phyloP scores from a whole-genome alignment of 64 coral and sea anemone species.

The Pocillopora damicornis region DNA sequence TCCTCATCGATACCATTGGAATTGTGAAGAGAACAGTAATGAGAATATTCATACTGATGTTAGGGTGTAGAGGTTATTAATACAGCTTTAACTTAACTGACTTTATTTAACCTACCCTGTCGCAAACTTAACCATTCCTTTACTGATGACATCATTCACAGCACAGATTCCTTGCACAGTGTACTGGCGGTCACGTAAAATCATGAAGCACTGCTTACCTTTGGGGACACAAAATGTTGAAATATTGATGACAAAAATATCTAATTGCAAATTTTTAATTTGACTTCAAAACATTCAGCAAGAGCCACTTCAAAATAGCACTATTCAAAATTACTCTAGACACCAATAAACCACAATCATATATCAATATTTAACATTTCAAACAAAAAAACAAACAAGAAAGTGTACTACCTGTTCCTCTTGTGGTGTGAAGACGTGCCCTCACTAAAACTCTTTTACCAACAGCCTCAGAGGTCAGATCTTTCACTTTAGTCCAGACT shows the following conservation, averaged over 20 bases:
- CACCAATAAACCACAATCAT: too few relatives aligned
- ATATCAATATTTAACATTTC: too few relatives aligned
- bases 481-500: conserved; percentile 84
- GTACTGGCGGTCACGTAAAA: conserved; percentile 84
- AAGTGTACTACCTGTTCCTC: conserved; percentile 84
- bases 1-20: too few relatives aligned
- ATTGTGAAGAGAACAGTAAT: too few relatives aligned
- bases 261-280: neutral
- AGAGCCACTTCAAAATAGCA: too few relatives aligned
- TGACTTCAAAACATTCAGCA: too few relatives aligned
- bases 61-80: too few relatives aligned
- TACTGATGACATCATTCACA: conserved; percentile 87
- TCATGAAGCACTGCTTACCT: conserved; percentile 98
- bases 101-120: conserved; percentile 52
- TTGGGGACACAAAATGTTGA: neutral
- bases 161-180: conserved; percentile 92
- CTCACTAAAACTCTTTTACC: conserved; percentile 78
- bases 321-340: too few relatives aligned
- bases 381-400: neutral
- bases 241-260: neutral
- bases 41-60: too few relatives aligned
- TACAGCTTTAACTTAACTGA: neutral
- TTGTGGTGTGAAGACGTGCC: conserved; percentile 85
- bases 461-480: conserved; percentile 48
- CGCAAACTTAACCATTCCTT: conserved; percentile 99